A percentile compares a stretch with the other conserved stretches of the same genome.
These are phyloP conservation scores for Anguilla rostrata DNA, from an alignment of 2,113 vertebrate species.

Conservation along the genomic window DNA sequence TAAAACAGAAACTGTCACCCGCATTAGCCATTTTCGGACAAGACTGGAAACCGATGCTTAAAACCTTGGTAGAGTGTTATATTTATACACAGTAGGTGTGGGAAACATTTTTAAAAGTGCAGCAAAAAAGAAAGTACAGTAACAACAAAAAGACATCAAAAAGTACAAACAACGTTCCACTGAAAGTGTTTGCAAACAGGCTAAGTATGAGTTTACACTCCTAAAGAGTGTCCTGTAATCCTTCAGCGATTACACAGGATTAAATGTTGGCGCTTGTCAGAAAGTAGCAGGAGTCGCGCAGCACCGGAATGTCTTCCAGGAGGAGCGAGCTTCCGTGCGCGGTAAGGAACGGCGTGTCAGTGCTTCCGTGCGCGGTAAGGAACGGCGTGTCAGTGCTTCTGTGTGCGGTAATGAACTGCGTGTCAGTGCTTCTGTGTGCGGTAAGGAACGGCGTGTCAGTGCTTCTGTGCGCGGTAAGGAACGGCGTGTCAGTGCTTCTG, in stretches of 20 bases:
- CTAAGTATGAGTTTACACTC: conserved; percentile 8
- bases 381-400: not conserved
- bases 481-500: too few relatives aligned
- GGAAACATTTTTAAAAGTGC: not conserved
- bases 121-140: not conserved
- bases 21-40: too few relatives aligned
- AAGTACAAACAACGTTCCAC: conserved; percentile 11
- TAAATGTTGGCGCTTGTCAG: conserved; percentile 9
- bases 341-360: not conserved
- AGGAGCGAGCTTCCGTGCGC: not conserved
- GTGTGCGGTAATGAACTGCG: not conserved
- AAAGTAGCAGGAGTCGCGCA: not conserved
- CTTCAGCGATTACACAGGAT: conserved; percentile 12
- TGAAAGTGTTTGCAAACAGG: conserved; percentile 12
- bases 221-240: conserved; percentile 10
- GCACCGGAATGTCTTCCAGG: not conserved
- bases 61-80: too few relatives aligned
- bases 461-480: too few relatives aligned
- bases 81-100: not conserved
- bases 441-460: too few relatives aligned
- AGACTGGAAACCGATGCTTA: too few relatives aligned
- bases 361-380: not conserved
- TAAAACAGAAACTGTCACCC: too few relatives aligned
- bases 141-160: not conserved
- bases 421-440: too few relatives aligned